These are phyloP conservation scores for Eugnorisma glareosa DNA, from an alignment of 2,888 invertebrate genomes.

Conservation along the genomic window DNA sequence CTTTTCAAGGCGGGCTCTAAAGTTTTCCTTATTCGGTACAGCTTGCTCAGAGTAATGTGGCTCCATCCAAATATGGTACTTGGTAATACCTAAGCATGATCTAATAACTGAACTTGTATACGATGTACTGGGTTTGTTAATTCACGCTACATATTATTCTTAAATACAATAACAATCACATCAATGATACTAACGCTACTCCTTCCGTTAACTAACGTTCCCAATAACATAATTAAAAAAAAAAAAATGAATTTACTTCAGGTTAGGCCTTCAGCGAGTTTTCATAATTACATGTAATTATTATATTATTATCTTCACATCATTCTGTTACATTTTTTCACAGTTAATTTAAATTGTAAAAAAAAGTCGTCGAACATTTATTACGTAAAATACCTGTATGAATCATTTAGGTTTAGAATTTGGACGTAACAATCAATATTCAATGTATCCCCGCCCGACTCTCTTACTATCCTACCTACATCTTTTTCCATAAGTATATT, in stretches of 20 bases:
- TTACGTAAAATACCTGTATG: conserved; percentile 65
- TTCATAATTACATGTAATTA: background rate
- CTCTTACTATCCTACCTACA: background rate
- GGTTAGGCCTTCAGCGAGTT: conserved; percentile 61
- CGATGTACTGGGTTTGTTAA: background rate
- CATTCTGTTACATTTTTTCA: conserved; percentile 9
- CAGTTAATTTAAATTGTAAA: conserved; percentile 14
- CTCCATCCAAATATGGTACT: background rate
- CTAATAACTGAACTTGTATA: background rate
- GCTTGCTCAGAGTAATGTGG: background rate
- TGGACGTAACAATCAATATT: conserved; percentile 62
- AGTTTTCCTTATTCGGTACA: background rate
- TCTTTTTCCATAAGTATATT: background rate
- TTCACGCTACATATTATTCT: background rate
- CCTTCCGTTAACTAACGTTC: background rate
- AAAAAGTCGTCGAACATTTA: conserved; percentile 16
- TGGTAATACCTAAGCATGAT: background rate
- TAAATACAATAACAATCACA: conserved; percentile 16
- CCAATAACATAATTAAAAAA: background rate
- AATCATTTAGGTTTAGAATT: conserved; percentile 51
- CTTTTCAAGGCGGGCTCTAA: background rate
- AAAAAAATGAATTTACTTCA: conserved; percentile 8
- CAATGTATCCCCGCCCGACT: conserved; percentile 44
- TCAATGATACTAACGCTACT: conserved; percentile 24
- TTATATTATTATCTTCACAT: conserved; percentile 32